Evolutionary conservation across 2,797 vertebrate species (phyloP), one percentile per base, ranked within the genome.

Genomic region (Neosilurus hyrtlii): DNA sequence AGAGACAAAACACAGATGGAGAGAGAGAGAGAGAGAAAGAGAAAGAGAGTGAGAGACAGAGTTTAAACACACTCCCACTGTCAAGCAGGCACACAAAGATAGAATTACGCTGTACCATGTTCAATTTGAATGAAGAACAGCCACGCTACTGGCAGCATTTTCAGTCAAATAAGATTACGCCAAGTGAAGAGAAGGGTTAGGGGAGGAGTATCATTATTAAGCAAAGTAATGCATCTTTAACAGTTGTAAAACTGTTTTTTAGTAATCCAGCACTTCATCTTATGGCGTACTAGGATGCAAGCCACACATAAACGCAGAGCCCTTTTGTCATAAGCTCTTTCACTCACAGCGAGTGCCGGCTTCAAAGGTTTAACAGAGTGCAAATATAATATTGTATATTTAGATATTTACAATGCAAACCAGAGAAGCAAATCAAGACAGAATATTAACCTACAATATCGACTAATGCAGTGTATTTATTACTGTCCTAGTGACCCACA

Each of bases 41-140:
- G 30, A 35, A 15, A 72, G 16, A 26, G 22, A 26, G 62, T 3
- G n/a, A 24, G n/a, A 11, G 62, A 63, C 22, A 5, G 4, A 24
- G 20, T 65, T 83, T 80, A 67, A 76, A 76, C 79, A 37, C 54
- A 81, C 71, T 61, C 78, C 79, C 71, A 84, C 71, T 35, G 83
- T 43, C 62, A 68, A 37, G 51, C 68, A 76, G 51, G n/a, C 51
- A 59, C 22, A 68, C 65, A 57, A 43, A 82, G 37, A 83, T 43
- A 78, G 57, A 83, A 72, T 79, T 76, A 76, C 10, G 15, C 81
- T 56, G 51, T 73, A 54, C n/a, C 14, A 5, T 8, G 3, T 59
- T 79, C 12, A 51, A 30, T 61, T 15, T 67, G 20, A 79, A n/a
- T 52, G 43, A 26, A 65, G 37, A 51, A 49, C 77, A 66, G 66